These are phyloP conservation scores for Eurystomus glaucurus DNA, from an alignment of 2,797 vertebrate genomes.

Conservation along the genomic window DNA sequence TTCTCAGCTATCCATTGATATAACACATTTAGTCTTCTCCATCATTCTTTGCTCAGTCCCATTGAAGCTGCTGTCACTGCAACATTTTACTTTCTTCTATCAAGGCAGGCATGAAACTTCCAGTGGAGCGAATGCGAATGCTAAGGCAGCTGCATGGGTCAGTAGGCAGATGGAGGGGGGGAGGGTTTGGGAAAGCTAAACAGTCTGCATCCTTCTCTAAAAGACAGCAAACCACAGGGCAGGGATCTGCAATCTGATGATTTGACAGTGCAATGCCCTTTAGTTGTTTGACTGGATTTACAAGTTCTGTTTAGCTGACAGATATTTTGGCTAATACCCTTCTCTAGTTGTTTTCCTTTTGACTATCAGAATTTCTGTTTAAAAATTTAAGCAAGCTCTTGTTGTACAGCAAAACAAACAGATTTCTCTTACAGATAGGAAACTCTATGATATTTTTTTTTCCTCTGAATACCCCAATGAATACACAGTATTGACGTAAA, in stretches of 20 bases:
- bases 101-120: conserved; percentile 80
- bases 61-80: conserved; percentile 82
- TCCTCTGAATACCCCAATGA: neutral
- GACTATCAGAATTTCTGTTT: conserved; percentile 38
- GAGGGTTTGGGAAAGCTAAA: conserved; percentile 73
- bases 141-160: conserved; percentile 82
- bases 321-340: conserved; percentile 66
- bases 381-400: conserved; percentile 48
- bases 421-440: conserved; percentile 34
- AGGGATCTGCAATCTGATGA: conserved; percentile 74
- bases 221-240: conserved; percentile 75
- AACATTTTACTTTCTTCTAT: conserved; percentile 78
- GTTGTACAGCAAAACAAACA: conserved; percentile 40
- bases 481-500: conserved; percentile 59
- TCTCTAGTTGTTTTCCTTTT: conserved; percentile 43
- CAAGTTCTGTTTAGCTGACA: conserved; percentile 70
- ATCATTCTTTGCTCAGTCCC: conserved; percentile 73
- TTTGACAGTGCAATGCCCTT: conserved; percentile 75
- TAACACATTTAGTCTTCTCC: conserved; percentile 59
- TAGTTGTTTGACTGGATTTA: conserved; percentile 67
- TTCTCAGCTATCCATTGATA: conserved; percentile 75
- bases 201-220: conserved; percentile 72
- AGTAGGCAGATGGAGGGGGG: conserved; percentile 82
- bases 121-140: conserved; percentile 66
- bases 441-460: neutral